Evolutionary conservation across 2,797 vertebrate genomes (phyloP).

Genomic region (Danio tinwini): DNA sequence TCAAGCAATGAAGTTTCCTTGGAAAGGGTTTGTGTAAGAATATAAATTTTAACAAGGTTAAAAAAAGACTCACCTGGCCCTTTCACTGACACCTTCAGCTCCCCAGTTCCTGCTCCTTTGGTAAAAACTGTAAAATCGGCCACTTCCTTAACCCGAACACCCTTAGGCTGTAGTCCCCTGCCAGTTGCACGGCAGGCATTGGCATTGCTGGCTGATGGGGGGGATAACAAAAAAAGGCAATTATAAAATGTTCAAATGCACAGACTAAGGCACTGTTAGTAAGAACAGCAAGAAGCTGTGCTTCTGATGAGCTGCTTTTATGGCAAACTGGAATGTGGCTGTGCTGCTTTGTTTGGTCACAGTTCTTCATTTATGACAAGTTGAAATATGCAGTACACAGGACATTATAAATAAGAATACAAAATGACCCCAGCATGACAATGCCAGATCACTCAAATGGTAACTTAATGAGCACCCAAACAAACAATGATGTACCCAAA

Average conservation of each 20-base stretch:
- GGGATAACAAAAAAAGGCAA: constrained; percentile 50
- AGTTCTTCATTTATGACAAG: not conserved
- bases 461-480: not conserved
- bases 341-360: constrained; percentile 3
- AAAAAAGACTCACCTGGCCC: constrained; percentile 87
- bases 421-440: not conserved
- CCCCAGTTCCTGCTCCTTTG: constrained; percentile 92
- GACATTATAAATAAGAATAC: not conserved
- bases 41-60: constrained; percentile 19
- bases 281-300: not conserved
- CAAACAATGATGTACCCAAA: not conserved
- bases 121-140: constrained; percentile 96
- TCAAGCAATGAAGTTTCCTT: not conserved
- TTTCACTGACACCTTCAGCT: constrained; percentile 88
- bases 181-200: constrained; percentile 90
- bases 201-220: constrained; percentile 84
- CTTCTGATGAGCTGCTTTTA: not conserved
- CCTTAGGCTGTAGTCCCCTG: constrained; percentile 94
- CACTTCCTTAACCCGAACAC: constrained; percentile 90
- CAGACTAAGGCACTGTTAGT: constrained; percentile 32
- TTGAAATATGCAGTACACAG: not conserved
- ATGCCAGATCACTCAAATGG: not conserved
- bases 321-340: not conserved
- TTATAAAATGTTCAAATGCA: constrained; percentile 6
- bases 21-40: not conserved